These are phyloP conservation scores for Exephanes ischioxanthus DNA, from an alignment of 2,888 invertebrate genomes.

Conservation along the genomic window DNA sequence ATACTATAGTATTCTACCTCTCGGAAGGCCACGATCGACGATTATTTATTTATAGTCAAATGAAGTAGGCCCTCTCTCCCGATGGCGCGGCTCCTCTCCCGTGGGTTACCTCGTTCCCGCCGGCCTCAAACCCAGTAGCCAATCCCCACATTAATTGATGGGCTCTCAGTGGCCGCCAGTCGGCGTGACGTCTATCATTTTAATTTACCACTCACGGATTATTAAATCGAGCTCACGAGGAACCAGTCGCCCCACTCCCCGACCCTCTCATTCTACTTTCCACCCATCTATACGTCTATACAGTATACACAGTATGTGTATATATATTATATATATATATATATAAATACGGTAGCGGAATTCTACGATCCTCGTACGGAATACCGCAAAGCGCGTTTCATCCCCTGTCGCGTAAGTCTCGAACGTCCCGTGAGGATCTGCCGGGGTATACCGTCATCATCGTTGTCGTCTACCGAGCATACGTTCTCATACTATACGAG, in stretches of 20 bases:
- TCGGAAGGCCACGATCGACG: slow-evolving; percentile 74
- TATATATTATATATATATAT: slow-evolving; percentile 21
- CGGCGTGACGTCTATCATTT: slow-evolving; percentile 81
- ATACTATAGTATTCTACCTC: slow-evolving; percentile 44
- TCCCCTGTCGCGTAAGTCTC: slow-evolving; percentile 55
- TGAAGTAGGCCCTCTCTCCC: slow-evolving; percentile 77
- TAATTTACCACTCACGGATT: slow-evolving; percentile 80
- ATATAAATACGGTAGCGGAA: slow-evolving; percentile 37
- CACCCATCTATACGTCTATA: slow-evolving; percentile 5
- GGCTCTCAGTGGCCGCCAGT: slow-evolving; percentile 81
- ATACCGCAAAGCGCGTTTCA: slow-evolving; percentile 59
- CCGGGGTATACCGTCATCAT: slow-evolving; percentile 16
- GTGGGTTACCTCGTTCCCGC: slow-evolving; percentile 45
- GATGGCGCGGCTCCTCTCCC: slow-evolving; percentile 39
- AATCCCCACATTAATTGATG: slow-evolving; percentile 80
- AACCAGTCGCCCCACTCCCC: slow-evolving; percentile 48
- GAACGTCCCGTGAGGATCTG: slow-evolving; percentile 36
- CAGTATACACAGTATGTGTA: neutral
- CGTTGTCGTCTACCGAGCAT: slow-evolving; percentile 24
- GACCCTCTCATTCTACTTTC: slow-evolving; percentile 28
- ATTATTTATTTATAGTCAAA: slow-evolving; percentile 82
- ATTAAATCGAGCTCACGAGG: slow-evolving; percentile 76
- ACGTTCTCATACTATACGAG: slow-evolving; percentile 43
- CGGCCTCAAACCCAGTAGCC: slow-evolving; percentile 42
- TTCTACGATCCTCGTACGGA: slow-evolving; percentile 47